Conservation (phyloP, 2,888 invertebrate genomes). For the Operophtera brumata region DNA sequence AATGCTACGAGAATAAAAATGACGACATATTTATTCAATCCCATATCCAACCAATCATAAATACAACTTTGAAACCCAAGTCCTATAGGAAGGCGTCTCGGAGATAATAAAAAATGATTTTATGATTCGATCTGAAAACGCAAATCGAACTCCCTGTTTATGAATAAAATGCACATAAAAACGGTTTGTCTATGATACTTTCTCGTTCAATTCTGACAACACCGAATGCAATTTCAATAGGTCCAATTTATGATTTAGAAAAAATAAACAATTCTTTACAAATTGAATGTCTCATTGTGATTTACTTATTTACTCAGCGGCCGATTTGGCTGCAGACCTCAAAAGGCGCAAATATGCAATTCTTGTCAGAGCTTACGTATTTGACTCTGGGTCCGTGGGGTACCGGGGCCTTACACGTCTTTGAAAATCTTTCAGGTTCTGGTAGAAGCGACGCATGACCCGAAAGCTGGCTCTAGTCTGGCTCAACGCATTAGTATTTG, state of each 20-base stretch:
- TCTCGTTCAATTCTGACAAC: conserved; percentile 22
- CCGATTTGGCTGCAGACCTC: too few relatives aligned
- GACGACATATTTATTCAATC: conserved; percentile 14
- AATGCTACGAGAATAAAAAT: background rate
- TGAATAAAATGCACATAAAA: conserved; percentile 67
- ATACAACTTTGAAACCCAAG: conserved; percentile 68
- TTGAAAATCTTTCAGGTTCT: too few relatives aligned
- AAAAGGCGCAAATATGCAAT: too few relatives aligned
- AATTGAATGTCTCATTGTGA: background rate
- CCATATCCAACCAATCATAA: conserved; percentile 45
- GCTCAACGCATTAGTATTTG: too few relatives aligned
- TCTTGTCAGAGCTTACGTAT: too few relatives aligned
- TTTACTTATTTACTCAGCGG: too few relatives aligned
- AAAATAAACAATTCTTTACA: background rate
- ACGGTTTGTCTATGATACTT: conserved; percentile 47
- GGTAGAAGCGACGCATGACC: too few relatives aligned
- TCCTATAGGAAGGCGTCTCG: conserved; percentile 61
- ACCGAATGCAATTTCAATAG: conserved; percentile 17
- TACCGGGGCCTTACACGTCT: too few relatives aligned
- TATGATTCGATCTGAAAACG: conserved; percentile 67
- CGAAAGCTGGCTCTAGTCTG: too few relatives aligned
- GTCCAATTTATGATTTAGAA: conserved; percentile 5
- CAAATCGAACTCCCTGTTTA: conserved; percentile 61
- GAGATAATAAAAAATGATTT: conserved; percentile 73
- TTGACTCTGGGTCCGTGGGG: too few relatives aligned